These are phyloP conservation scores for Myotis vivesi DNA, from an alignment of 2,797 vertebrate species.

Conservation along the genomic window DNA sequence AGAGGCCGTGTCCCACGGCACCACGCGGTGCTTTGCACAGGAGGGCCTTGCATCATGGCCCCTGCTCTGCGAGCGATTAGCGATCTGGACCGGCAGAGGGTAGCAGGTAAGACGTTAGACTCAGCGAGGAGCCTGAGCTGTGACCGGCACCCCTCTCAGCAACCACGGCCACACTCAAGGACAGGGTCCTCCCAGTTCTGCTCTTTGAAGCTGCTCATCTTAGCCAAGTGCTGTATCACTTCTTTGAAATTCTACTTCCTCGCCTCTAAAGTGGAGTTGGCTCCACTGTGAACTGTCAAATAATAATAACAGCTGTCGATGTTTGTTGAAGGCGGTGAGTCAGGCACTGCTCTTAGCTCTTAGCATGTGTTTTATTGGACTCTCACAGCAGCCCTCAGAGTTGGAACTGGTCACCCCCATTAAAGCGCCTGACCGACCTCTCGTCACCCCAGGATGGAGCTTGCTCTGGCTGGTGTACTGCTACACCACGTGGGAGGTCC, in stretches of 20 bases:
- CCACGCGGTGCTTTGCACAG: accelerated
- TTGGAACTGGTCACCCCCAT: neutral
- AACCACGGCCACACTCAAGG: accelerated
- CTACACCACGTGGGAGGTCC: accelerated
- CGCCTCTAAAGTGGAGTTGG: neutral
- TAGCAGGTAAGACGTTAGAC: neutral
- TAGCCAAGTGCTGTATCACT: neutral
- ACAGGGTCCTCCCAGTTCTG: neutral
- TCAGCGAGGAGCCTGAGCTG: neutral
- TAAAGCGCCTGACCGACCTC: neutral
- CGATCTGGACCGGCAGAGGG: accelerated
- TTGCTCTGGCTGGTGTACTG: accelerated
- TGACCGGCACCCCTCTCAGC: neutral
- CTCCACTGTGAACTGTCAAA: neutral
- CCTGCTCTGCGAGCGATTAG: neutral
- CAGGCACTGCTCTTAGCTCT: neutral
- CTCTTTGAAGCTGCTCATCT: neutral
- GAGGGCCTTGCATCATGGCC: no score
- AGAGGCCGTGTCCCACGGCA: neutral
- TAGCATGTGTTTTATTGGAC: accelerated
- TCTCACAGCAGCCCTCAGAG: neutral
- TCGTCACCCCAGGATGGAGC: accelerated
- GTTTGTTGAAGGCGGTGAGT: neutral
- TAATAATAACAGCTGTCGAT: accelerated
- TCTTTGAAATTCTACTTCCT: neutral